phyloP scores from a whole-genome alignment of 2,888 invertebrate genomes.

The Linnaemya tessellans region DNA sequence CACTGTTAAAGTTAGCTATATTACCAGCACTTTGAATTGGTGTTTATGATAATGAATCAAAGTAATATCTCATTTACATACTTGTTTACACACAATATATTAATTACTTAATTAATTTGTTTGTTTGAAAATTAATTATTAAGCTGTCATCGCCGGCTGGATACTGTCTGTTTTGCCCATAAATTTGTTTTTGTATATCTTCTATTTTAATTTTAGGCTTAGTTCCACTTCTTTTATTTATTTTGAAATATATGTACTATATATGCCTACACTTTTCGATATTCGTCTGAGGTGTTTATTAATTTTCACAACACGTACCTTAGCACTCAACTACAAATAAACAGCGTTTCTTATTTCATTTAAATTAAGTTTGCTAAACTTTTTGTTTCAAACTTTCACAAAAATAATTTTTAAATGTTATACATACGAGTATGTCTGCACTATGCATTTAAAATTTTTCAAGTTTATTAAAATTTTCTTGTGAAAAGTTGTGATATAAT shows the following conservation, averaged over 20 bases:
- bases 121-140: conserved; percentile 23
- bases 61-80: not conserved
- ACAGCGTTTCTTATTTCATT: conserved; percentile 39
- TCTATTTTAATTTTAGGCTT: conserved; percentile 9
- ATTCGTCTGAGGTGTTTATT: conserved; percentile 52
- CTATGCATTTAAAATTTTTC: conserved; percentile 14
- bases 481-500: conserved; percentile 27
- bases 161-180: not conserved
- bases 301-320: conserved; percentile 63
- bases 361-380: conserved; percentile 37
- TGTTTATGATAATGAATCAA: conserved; percentile 26
- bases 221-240: conserved; percentile 17
- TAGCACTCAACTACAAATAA: conserved; percentile 46
- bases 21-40: not conserved
- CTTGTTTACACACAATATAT: not conserved
- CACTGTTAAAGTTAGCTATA: not conserved
- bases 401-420: conserved; percentile 49
- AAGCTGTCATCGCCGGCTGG: conserved; percentile 30
- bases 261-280: not conserved
- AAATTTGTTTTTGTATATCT: not conserved
- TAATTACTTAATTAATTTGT: conserved; percentile 16
- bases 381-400: conserved; percentile 69
- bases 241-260: conserved; percentile 3
- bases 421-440: not conserved
- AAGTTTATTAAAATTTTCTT: conserved; percentile 8